Percentiles rank a stretch among this genome's conserved stretches.
phyloP scores from a whole-genome alignment of 2,113 vertebrate species.

The Plecturocebus donacophilus region DNA sequence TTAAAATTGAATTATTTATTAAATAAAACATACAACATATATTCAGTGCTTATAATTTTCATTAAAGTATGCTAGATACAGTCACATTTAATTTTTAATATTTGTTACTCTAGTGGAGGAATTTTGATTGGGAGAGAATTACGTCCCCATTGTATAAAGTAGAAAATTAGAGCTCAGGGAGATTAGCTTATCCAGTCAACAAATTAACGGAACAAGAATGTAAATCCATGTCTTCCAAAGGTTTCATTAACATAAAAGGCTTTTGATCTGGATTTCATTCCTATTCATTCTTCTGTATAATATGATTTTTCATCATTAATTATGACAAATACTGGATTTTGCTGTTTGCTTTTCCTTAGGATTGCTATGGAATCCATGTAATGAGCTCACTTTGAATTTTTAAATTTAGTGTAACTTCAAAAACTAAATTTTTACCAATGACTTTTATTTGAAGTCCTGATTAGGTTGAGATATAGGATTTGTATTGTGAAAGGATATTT shows the following conservation, averaged over 20 bases:
- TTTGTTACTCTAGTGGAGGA: neutral
- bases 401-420: neutral
- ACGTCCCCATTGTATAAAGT: neutral
- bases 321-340: neutral
- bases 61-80: neutral
- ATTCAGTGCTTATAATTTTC: neutral
- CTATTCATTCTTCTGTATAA: neutral
- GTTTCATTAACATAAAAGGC: neutral
- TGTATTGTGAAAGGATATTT: neutral
- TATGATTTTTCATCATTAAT: neutral
- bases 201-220: neutral
- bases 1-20: neutral
- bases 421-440: neutral
- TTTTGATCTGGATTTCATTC: neutral
- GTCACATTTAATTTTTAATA: neutral
- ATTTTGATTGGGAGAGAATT: neutral
- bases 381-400: neutral
- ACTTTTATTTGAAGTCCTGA: neutral
- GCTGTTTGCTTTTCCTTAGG: neutral
- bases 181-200: neutral
- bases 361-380: neutral
- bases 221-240: neutral
- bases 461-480: neutral
- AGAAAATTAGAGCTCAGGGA: neutral
- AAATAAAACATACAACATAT: neutral